Conservation (phyloP, 2,113 vertebrate genomes). For the Oreochromis niloticus region DNA sequence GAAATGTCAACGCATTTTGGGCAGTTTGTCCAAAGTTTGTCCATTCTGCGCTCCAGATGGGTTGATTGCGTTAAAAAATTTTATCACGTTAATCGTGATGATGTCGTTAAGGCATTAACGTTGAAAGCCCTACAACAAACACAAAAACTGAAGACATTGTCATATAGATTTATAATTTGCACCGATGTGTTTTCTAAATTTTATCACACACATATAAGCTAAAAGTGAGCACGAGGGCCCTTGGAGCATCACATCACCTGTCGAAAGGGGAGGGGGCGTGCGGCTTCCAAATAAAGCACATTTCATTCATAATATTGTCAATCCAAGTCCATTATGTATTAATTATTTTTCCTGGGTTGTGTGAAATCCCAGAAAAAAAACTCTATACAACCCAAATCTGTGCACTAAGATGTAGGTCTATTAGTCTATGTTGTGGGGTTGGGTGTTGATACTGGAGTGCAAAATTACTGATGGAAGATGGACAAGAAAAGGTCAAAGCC, state of each 20-base stretch:
- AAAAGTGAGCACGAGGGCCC: background rate
- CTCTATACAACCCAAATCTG: background rate
- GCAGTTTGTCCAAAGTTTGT: background rate
- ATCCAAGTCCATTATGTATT: background rate
- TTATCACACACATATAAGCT: background rate
- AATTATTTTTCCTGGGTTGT: background rate
- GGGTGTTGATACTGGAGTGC: background rate
- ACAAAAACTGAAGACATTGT: fast-evolving
- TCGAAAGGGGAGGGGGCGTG: fast-evolving
- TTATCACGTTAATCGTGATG: fast-evolving
- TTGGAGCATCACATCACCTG: fast-evolving
- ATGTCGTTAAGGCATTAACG: fast-evolving
- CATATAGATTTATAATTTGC: background rate
- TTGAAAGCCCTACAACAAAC: background rate
- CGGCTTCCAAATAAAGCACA: background rate
- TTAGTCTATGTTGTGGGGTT: background rate
- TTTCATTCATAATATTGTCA: background rate
- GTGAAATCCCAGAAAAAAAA: background rate
- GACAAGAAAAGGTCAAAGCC: background rate
- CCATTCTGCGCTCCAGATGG: background rate
- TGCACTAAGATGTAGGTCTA: background rate
- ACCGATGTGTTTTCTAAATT: background rate
- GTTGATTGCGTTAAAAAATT: background rate
- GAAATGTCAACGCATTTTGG: background rate
- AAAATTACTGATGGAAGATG: background rate